Evolutionary conservation across 2,113 vertebrate genomes (phyloP), one percentile per base, ranked within the genome.

Genomic region (Anarhynchus alexandrinus): DNA sequence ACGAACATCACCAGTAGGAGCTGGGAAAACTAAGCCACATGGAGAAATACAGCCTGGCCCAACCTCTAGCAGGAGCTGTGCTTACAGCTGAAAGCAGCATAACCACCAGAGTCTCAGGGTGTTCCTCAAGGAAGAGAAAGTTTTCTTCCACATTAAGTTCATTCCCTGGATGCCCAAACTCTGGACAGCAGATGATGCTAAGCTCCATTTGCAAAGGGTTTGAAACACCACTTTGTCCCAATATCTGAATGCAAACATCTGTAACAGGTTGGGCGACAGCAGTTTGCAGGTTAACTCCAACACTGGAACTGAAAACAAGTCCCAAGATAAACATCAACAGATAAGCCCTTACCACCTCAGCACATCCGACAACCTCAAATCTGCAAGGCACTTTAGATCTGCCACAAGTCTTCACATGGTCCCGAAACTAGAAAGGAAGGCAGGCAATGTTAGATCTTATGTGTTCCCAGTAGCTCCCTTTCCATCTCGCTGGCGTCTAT

Each of bases 281-380:
- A 79, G 34, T 26, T 29, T 69, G 73, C 15, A 47, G 38, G 32
- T 62, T 65, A 70, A 30, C 47, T 71, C 47, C n/a, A 71, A 34
- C 3, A 4, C n/a, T 67, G 49, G 59, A 81, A 40, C 67, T 36
- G 49, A 69, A 86, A 57, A 58, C 58, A 73, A 71, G 40, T 5
- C 61, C 58, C 30, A 2, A 11, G 42, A 27, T 25, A 69, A 89
- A 47, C 59, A 87, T 22, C 62, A 45, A 58, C 51, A 87, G 77
- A 71, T 2, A 10, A 88, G 72, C 16, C 92, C 98, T 98, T 94
- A 98, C 98, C 98, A 97, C 80, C 64, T 98, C 98, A 3, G 95
- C 94, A 89, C 99, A 99, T 96, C 99, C 99, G 3, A 99, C 96
- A 8, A 97, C 92, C 8, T 95, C 97, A 74, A 99, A 99, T 5